These are phyloP conservation scores for Nomada ferruginata DNA, from an alignment of 2,888 invertebrate genomes.

Conservation along the genomic window DNA sequence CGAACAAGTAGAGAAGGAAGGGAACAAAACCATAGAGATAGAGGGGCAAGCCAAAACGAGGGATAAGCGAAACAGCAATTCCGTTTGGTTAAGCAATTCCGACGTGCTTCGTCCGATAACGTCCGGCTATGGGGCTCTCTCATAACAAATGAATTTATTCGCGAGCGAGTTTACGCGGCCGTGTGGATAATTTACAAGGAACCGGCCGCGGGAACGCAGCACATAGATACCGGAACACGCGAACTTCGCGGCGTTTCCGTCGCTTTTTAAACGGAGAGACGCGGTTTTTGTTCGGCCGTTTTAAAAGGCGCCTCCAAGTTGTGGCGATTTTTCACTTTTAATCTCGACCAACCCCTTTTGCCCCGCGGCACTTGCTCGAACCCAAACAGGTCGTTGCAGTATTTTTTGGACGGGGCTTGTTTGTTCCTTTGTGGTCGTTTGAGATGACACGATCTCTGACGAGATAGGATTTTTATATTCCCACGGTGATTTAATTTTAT, in stretches of 20 bases:
- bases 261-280: slow-evolving; percentile 50
- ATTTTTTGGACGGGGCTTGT: neutral
- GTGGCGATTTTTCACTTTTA: slow-evolving; percentile 59
- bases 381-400: slow-evolving; percentile 24
- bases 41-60: slow-evolving; percentile 33
- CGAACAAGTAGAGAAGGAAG: neutral
- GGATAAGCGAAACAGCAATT: slow-evolving; percentile 64
- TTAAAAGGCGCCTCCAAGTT: slow-evolving; percentile 47
- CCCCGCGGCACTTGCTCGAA: neutral
- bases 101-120: slow-evolving; percentile 73
- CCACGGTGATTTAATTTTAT: too few relatives aligned
- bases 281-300: slow-evolving; percentile 48
- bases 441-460: too few relatives aligned
- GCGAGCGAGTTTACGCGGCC: slow-evolving; percentile 69
- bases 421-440: too few relatives aligned
- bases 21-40: slow-evolving; percentile 12
- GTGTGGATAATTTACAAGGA: slow-evolving; percentile 71
- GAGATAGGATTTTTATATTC: too few relatives aligned
- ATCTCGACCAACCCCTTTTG: slow-evolving; percentile 29
- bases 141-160: slow-evolving; percentile 77
- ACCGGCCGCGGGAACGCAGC: slow-evolving; percentile 40
- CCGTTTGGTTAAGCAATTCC: slow-evolving; percentile 78
- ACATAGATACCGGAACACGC: slow-evolving; percentile 65
- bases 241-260: slow-evolving; percentile 61
- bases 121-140: slow-evolving; percentile 61